Evolutionary conservation across 2,888 invertebrate species (phyloP).

Genomic region (Omphaloscelis lunosa): DNA sequence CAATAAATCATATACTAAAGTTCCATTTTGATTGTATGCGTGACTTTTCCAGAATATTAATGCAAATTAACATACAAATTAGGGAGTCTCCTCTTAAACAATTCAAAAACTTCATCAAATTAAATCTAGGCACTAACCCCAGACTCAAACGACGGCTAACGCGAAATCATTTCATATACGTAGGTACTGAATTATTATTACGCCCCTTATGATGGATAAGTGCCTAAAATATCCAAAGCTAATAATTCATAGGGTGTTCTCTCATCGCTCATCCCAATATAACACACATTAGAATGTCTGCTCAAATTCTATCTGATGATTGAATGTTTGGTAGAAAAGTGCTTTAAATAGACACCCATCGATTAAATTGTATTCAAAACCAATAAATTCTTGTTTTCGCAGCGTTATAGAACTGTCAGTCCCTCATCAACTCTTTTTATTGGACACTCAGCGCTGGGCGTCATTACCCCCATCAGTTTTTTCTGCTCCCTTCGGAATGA

Average conservation of each 20-base stretch:
- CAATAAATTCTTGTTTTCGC: constrained; percentile 30
- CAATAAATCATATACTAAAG: too few relatives aligned
- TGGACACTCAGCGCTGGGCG: constrained; percentile 39
- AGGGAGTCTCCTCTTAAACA: too few relatives aligned
- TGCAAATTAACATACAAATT: too few relatives aligned
- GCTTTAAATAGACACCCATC: constrained; percentile 9
- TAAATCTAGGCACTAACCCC: not conserved
- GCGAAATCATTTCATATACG: constrained; percentile 10
- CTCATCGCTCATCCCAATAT: constrained; percentile 47
- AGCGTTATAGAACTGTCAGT: constrained; percentile 23
- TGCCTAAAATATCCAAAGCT: constrained; percentile 39
- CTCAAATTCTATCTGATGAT: constrained; percentile 34
- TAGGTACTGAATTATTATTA: constrained; percentile 32
- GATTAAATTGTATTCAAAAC: constrained; percentile 44
- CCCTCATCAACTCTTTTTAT: constrained; percentile 58
- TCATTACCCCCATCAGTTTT: constrained; percentile 54
- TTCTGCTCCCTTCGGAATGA: constrained; percentile 43
- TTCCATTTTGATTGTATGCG: too few relatives aligned
- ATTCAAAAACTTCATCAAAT: constrained; percentile 21
- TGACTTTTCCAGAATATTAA: too few relatives aligned
- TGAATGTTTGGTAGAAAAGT: constrained; percentile 32
- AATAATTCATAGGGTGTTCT: constrained; percentile 37
- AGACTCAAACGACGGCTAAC: not conserved
- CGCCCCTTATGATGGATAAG: constrained; percentile 49
- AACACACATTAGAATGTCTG: constrained; percentile 11